Evolutionary conservation across 2,113 vertebrate species (phyloP).

Genomic region (Xyrauchen texanus): DNA sequence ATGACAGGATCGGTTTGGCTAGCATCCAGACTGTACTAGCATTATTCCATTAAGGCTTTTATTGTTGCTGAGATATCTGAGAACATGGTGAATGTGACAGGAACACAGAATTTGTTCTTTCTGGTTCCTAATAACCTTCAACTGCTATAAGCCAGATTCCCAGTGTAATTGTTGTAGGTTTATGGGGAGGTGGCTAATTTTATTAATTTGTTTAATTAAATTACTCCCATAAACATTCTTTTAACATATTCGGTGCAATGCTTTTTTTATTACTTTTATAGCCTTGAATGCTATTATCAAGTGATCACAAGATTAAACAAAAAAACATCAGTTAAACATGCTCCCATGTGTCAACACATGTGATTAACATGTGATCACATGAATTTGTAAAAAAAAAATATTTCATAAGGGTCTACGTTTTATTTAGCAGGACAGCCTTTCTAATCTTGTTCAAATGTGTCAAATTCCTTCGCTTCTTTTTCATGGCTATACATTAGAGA

Average conservation of each 20-base stretch:
- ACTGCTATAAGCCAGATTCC: background rate
- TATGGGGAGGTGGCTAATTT: background rate
- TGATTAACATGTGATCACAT: background rate
- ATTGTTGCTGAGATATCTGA: slow-evolving; percentile 38
- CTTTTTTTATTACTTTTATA: background rate
- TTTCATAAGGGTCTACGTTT: background rate
- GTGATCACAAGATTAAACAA: too few species aligned
- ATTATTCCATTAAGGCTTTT: slow-evolving; percentile 64
- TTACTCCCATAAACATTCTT: background rate
- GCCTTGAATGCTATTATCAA: too few species aligned
- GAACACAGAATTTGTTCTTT: slow-evolving; percentile 23
- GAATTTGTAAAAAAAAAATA: too few species aligned
- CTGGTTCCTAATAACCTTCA: slow-evolving; percentile 13
- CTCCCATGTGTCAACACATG: background rate
- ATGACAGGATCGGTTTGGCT: slow-evolving; percentile 57
- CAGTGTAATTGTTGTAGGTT: background rate
- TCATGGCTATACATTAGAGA: slow-evolving; percentile 11
- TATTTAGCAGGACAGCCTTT: background rate
- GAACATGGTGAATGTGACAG: slow-evolving; percentile 16
- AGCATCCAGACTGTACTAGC: slow-evolving; percentile 43
- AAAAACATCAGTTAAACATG: background rate
- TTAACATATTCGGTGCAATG: background rate
- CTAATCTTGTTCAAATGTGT: background rate
- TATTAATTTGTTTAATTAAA: background rate
- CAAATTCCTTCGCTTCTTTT: slow-evolving; percentile 3